phyloP scores from a whole-genome alignment of 2,797 vertebrate species.

The Coendou prehensilis region DNA sequence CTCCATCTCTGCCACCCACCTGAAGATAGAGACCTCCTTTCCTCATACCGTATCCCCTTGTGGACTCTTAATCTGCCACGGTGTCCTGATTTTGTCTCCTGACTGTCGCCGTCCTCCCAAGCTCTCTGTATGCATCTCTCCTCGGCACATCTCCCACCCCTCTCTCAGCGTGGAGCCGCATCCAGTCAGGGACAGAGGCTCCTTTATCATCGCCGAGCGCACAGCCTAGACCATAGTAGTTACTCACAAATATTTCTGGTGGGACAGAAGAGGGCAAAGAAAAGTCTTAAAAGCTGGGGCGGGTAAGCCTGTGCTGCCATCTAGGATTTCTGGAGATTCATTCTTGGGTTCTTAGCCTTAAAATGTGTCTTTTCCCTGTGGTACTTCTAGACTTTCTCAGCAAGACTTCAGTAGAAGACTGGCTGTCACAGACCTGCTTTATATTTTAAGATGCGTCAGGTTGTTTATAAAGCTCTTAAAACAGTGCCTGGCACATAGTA shows the following conservation, averaged over 20 bases:
- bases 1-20: accelerated
- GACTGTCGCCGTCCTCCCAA: not conserved
- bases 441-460: not conserved
- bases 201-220: not conserved
- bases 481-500: not conserved
- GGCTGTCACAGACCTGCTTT: not conserved
- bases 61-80: accelerated
- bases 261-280: not conserved
- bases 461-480: not conserved
- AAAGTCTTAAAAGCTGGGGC: not conserved
- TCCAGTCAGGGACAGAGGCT: not conserved
- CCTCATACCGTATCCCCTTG: accelerated
- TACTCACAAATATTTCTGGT: not conserved
- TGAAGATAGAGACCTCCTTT: not conserved
- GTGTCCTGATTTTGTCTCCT: accelerated
- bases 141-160: accelerated
- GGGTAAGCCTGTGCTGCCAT: not conserved
- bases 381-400: not conserved
- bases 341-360: not conserved
- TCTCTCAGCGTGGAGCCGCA: not conserved
- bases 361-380: not conserved
- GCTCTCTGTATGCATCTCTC: not conserved
- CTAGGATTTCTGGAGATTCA: not conserved
- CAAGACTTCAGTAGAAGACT: not conserved
- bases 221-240: too few species aligned